These are phyloP conservation scores for Poeciliopsis gracilis DNA, from an alignment of 2,797 vertebrate species.

Conservation along the genomic window DNA sequence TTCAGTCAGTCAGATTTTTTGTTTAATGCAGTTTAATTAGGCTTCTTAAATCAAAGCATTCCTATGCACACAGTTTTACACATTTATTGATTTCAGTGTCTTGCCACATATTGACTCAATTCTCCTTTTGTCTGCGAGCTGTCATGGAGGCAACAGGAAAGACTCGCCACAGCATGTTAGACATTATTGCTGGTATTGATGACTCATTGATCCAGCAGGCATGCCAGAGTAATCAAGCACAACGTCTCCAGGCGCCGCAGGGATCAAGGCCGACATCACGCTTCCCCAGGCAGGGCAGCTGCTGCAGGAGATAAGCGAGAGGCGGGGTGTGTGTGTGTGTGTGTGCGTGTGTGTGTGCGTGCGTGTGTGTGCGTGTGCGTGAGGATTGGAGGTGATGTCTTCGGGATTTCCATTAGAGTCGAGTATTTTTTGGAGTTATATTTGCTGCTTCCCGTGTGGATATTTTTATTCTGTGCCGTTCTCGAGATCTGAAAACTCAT, in stretches of 20 bases:
- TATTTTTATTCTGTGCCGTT: neutral
- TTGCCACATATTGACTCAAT: conserved; percentile 53
- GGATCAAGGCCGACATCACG: conserved; percentile 60
- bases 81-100: conserved; percentile 31
- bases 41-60: conserved; percentile 57
- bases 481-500: neutral
- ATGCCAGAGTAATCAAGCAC: conserved; percentile 62
- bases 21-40: conserved; percentile 34
- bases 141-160: conserved; percentile 51
- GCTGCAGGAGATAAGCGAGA: conserved; percentile 44
- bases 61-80: conserved; percentile 37
- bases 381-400: conserved; percentile 14
- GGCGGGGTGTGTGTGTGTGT: neutral
- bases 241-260: conserved; percentile 40
- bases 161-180: conserved; percentile 50
- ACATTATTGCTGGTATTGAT: conserved; percentile 73
- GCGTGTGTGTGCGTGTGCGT: conserved; percentile 4
- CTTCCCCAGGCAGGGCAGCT: conserved; percentile 42
- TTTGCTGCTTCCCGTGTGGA: conserved; percentile 13
- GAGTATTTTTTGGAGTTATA: conserved; percentile 27
- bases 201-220: conserved; percentile 65
- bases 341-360: conserved; percentile 4
- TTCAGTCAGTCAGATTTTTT: neutral
- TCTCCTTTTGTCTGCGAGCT: conserved; percentile 34
- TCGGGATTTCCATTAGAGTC: neutral